Evolutionary conservation across 2,797 vertebrate species (phyloP).

Genomic region (Taeniopygia guttata): DNA sequence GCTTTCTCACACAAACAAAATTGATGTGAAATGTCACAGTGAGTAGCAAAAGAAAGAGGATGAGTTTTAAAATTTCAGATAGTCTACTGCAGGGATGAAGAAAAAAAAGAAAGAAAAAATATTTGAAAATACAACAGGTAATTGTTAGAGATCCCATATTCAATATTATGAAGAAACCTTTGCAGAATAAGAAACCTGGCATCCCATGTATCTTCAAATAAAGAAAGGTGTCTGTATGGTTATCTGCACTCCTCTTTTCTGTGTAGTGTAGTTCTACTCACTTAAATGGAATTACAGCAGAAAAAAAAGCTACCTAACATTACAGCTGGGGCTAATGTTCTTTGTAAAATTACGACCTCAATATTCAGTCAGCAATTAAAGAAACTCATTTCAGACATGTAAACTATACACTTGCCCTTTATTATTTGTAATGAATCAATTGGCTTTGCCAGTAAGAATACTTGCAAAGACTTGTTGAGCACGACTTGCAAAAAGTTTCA

Average conservation of each 20-base stretch:
- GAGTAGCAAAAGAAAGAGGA: background rate
- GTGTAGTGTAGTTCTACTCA: background rate
- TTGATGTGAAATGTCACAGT: background rate
- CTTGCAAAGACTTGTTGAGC: background rate
- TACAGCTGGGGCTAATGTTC: conserved; percentile 34
- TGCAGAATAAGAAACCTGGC: background rate
- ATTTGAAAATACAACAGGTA: background rate
- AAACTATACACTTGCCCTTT: conserved; percentile 23
- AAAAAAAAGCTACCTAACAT: background rate
- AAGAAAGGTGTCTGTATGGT: background rate
- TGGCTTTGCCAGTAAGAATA: background rate
- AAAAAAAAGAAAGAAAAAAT: background rate
- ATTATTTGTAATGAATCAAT: conserved; percentile 46
- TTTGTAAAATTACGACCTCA: conserved; percentile 39
- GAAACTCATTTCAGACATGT: conserved; percentile 25
- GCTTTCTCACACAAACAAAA: background rate
- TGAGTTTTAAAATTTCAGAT: background rate
- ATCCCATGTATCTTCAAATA: background rate
- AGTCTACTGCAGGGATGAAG: background rate
- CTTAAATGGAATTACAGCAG: background rate
- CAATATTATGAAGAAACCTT: background rate
- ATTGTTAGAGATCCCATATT: background rate
- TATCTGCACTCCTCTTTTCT: background rate
- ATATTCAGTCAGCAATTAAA: conserved; percentile 56
- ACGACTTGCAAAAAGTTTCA: background rate